Evolutionary conservation across 2,113 vertebrate species (phyloP), one percentile per base, ranked within the genome.

Genomic region (Hippocampus mohnikei): DNA sequence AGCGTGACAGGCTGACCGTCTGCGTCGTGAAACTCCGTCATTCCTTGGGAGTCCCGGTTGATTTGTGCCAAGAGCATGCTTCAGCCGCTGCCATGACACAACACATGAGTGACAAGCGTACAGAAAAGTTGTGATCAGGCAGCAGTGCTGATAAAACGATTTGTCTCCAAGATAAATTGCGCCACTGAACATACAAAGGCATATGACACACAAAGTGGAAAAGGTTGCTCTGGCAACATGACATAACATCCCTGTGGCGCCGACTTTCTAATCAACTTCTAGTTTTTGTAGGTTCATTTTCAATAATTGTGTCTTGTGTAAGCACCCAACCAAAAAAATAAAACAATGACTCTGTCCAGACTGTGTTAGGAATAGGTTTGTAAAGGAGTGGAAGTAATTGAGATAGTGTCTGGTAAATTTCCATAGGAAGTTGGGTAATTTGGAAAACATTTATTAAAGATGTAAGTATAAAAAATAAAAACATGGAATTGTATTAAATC

Each of bases 51-150:
- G 88, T 98, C 96, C 88, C 95, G 95, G 91, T 97, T 98, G 89
- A 99, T 96, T 91, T 98, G 96, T 76, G 97, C 97, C 90, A 99
- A 88, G 92, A 99, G 94, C 97, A 99, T 99, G 89, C 91, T 96
- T 90, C 81, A 92, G 92, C 94, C 94, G 90, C 79, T 83, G 68
- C 10, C 67, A 61, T 0, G 29, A 79, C 33, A 29, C 21, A 16
- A 37, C 42, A 37, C 27, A 29, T 16, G 48, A 29, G 23, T 53
- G 16, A 67, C 8, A 23, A 9, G 33, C 13, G 15, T 29, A 20
- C 18, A 33, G 61, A 29, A 18, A 33, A 18, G 7, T 12, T 9
- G 25, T 16, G 27, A 33, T 8, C 27, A 9, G 27, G 33, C 58
- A 20, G 8, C 15, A 33, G 58, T 8, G 13, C 16, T 16, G 58